Evolutionary conservation across 2,888 invertebrate species (phyloP).

Genomic region (Mechanitis messenoides): DNA sequence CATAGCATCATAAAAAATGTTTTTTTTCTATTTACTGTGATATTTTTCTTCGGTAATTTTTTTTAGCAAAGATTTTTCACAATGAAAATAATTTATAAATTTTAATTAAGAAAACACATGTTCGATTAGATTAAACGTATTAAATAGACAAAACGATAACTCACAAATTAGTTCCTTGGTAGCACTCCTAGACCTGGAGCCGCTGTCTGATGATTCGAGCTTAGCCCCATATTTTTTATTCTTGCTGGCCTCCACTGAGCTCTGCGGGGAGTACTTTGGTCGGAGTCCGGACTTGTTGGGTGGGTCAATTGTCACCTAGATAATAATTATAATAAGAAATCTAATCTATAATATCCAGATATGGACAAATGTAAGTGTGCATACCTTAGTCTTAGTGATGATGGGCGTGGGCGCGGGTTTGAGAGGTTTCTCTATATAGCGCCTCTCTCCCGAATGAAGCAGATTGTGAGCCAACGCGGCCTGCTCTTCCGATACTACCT

Average conservation of each 20-base stretch:
- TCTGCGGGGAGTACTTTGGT: slow-evolving; percentile 68
- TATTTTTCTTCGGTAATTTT: too few relatives aligned
- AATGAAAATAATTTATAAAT: too few relatives aligned
- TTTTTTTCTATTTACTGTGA: too few relatives aligned
- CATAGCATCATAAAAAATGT: too few relatives aligned
- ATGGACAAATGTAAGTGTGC: background rate
- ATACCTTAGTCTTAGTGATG: slow-evolving; percentile 78
- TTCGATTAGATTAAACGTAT: too few relatives aligned
- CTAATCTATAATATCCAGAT: background rate
- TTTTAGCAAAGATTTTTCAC: too few relatives aligned
- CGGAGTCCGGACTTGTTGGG: slow-evolving; percentile 58
- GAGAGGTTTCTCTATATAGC: slow-evolving; percentile 89
- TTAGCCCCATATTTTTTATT: slow-evolving; percentile 71
- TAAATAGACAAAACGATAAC: slow-evolving; percentile 37
- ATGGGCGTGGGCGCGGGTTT: slow-evolving; percentile 87
- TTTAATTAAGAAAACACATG: too few relatives aligned
- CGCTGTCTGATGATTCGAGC: slow-evolving; percentile 84
- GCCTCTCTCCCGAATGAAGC: slow-evolving; percentile 92
- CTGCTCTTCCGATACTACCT: slow-evolving; percentile 87
- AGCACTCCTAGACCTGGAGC: slow-evolving; percentile 90
- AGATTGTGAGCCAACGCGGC: slow-evolving; percentile 90
- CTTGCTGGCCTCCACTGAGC: slow-evolving; percentile 60
- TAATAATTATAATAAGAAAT: background rate
- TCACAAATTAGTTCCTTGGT: slow-evolving; percentile 92
- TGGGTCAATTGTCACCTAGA: slow-evolving; percentile 69